Conservation (phyloP, 2,797 vertebrate species). For the Fundulus diaphanus region DNA sequence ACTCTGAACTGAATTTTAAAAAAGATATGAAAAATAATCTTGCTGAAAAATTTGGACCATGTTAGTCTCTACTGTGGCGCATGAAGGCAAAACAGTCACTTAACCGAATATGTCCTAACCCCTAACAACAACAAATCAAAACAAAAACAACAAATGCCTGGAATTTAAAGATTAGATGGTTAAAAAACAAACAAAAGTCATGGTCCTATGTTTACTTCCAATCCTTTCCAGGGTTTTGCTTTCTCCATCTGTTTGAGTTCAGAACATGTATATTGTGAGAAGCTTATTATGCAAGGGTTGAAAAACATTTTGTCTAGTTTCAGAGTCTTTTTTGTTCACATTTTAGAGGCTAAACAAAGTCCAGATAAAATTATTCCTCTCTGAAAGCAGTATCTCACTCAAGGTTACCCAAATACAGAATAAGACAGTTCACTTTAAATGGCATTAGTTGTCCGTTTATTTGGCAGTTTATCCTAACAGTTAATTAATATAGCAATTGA, state of each 20-base stretch:
- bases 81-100: neutral
- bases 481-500: no score
- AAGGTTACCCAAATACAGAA: neutral
- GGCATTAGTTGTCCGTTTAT: neutral
- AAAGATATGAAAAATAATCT: neutral
- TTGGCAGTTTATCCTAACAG: neutral
- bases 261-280: neutral
- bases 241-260: neutral
- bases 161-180: neutral
- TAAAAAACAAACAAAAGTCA: neutral
- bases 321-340: neutral
- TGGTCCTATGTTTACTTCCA: no score
- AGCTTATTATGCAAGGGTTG: neutral
- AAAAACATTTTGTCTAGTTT: neutral
- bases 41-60: neutral
- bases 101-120: neutral
- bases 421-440: neutral
- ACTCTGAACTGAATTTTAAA: neutral
- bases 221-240: no score
- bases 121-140: no score
- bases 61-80: neutral
- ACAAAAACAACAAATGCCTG: neutral
- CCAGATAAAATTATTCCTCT: neutral
- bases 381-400: neutral
- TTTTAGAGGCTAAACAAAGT: neutral